Conservation (phyloP, 1,140 invertebrate species). For the Mya arenaria region DNA sequence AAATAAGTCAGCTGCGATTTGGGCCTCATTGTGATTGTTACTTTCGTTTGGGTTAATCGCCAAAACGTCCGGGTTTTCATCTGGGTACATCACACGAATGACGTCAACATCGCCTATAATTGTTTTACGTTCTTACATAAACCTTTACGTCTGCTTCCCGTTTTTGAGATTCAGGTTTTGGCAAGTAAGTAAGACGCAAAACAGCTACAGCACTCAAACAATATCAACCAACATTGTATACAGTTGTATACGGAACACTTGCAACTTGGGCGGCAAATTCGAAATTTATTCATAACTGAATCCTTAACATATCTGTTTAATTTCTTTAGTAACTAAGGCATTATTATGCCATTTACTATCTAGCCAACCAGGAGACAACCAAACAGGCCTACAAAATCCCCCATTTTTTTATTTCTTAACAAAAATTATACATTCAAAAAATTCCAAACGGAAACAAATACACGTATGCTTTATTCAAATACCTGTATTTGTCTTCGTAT, state of each 20-base stretch:
- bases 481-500: conserved; percentile 39
- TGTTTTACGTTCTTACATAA: background rate
- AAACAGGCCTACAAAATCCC: conserved; percentile 44
- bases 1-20: background rate
- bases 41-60: background rate
- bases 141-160: background rate
- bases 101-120: conserved; percentile 24
- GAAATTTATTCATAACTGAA: conserved; percentile 25
- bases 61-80: conserved; percentile 14
- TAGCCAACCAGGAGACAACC: conserved; percentile 39
- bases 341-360: conserved; percentile 36
- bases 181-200: conserved; percentile 29
- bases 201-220: conserved; percentile 11
- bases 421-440: conserved; percentile 57
- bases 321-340: conserved; percentile 28
- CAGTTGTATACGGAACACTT: conserved; percentile 36
- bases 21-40: background rate
- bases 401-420: conserved; percentile 27
- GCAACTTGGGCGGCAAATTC: conserved; percentile 42
- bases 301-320: conserved; percentile 36
- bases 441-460: conserved; percentile 52
- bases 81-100: conserved; percentile 10
- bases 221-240: conserved; percentile 6
- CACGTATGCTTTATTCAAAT: conserved; percentile 49
- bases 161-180: background rate